These are phyloP conservation scores for Oeneis ivallda DNA, from an alignment of 2,888 invertebrate species.

Conservation along the genomic window DNA sequence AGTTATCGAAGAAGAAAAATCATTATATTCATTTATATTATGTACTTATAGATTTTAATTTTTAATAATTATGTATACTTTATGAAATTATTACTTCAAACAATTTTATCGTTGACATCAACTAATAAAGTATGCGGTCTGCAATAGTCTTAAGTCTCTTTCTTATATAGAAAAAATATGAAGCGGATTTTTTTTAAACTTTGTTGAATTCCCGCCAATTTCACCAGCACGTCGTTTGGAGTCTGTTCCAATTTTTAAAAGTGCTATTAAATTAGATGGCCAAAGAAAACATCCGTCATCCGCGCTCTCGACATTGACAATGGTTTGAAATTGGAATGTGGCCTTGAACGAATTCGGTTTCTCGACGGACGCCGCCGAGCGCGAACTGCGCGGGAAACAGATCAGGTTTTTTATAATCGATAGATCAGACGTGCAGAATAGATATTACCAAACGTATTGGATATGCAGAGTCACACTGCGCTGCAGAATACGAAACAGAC, in stretches of 20 bases:
- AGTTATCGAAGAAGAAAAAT: too few species aligned
- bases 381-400: slow-evolving; percentile 64
- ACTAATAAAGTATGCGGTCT: too few species aligned
- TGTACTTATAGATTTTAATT: too few species aligned
- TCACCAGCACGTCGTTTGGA: slow-evolving; percentile 15
- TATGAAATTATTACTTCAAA: too few species aligned
- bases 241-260: slow-evolving; percentile 35
- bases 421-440: slow-evolving; percentile 54
- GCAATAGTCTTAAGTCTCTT: too few species aligned
- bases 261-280: slow-evolving; percentile 41
- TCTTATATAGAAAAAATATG: too few species aligned
- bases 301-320: slow-evolving; percentile 74
- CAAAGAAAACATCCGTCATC: slow-evolving; percentile 67
- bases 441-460: slow-evolving; percentile 38
- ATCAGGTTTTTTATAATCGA: slow-evolving; percentile 57
- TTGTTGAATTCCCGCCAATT: slow-evolving; percentile 31
- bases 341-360: slow-evolving; percentile 75
- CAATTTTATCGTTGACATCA: too few species aligned
- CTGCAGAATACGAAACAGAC: slow-evolving; percentile 20
- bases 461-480: slow-evolving; percentile 29
- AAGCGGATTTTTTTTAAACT: background rate
- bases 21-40: too few species aligned
- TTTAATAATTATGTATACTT: too few species aligned
- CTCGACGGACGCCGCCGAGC: slow-evolving; percentile 54
- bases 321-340: slow-evolving; percentile 77